Percentiles rank a stretch among this genome's conserved stretches.
Evolutionary conservation across 1,140 invertebrate species (phyloP).

Genomic region (Thaumetopoea pityocampa): DNA sequence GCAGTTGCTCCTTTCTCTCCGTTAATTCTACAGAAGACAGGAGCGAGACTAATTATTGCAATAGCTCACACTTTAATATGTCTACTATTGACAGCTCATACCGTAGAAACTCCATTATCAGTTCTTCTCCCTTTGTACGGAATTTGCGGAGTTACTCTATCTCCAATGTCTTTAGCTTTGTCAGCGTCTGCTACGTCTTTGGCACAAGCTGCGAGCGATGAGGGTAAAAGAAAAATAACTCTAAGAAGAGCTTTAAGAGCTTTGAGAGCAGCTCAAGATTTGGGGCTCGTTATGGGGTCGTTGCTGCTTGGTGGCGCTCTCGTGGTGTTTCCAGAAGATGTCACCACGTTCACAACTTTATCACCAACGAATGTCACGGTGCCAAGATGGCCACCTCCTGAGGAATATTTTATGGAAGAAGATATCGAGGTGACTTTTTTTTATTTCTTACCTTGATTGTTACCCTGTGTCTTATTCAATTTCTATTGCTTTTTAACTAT

Average conservation of each 20-base stretch:
- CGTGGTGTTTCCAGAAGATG: conserved; percentile 55
- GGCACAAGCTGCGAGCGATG: conserved; percentile 58
- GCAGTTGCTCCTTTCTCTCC: conserved; percentile 80
- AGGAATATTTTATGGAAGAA: conserved; percentile 55
- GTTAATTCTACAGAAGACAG: conserved; percentile 65
- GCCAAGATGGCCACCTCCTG: conserved; percentile 44
- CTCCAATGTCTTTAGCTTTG: conserved; percentile 74
- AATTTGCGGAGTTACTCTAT: conserved; percentile 78
- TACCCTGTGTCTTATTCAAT: neutral
- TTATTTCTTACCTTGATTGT: too few relatives aligned
- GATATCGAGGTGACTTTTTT: conserved; percentile 50
- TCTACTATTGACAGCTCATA: conserved; percentile 48
- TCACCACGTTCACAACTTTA: conserved; percentile 22
- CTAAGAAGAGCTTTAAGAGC: conserved; percentile 58
- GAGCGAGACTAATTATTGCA: conserved; percentile 44
- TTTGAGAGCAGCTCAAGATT: conserved; percentile 76
- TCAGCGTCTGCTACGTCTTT: conserved; percentile 73
- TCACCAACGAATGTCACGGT: conserved; percentile 37
- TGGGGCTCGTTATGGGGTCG: conserved; percentile 74
- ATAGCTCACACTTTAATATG: conserved; percentile 41
- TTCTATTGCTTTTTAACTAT: too few relatives aligned
- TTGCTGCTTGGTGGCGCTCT: conserved; percentile 56
- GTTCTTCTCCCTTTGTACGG: conserved; percentile 78
- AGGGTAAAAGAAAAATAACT: conserved; percentile 55
- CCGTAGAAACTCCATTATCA: conserved; percentile 43